Evolutionary conservation across 2,888 invertebrate genomes (phyloP).

Genomic region (Arctia plantaginis): DNA sequence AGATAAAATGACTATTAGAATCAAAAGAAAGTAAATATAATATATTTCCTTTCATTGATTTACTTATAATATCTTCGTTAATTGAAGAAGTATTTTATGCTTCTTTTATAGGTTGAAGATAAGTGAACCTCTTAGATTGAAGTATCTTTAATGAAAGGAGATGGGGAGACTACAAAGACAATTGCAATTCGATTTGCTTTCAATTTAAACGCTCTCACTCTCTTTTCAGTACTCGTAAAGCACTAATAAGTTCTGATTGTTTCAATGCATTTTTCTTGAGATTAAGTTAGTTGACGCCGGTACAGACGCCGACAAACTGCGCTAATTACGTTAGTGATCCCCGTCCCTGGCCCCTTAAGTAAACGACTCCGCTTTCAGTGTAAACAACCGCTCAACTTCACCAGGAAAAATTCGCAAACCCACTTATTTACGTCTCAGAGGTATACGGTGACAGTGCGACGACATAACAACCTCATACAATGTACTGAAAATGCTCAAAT

Average conservation of each 20-base stretch:
- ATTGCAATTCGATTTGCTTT: conserved; percentile 52
- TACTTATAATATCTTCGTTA: conserved; percentile 22
- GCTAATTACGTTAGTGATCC: conserved; percentile 82
- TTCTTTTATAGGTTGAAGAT: conserved; percentile 32
- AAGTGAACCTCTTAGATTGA: conserved; percentile 32
- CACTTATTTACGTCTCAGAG: conserved; percentile 80
- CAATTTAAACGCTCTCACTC: conserved; percentile 47
- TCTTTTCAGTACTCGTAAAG: conserved; percentile 49
- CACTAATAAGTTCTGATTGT: conserved; percentile 63
- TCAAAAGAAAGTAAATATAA: conserved; percentile 13
- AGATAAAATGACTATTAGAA: conserved; percentile 10
- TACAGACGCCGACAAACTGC: conserved; percentile 68
- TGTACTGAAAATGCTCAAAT: conserved; percentile 36
- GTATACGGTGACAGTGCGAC: conserved; percentile 70
- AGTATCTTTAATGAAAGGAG: conserved; percentile 39
- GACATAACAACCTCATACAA: conserved; percentile 55
- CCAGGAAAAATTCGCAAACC: conserved; percentile 82
- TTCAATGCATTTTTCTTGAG: conserved; percentile 66
- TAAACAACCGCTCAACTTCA: conserved; percentile 82
- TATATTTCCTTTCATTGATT: neutral
- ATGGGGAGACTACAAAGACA: conserved; percentile 48
- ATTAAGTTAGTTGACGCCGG: conserved; percentile 67
- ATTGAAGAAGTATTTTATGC: conserved; percentile 18
- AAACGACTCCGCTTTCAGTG: conserved; percentile 82
- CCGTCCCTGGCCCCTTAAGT: conserved; percentile 67